phyloP scores from a whole-genome alignment of 2,888 invertebrate genomes.

The Polydrusus tereticollis region DNA sequence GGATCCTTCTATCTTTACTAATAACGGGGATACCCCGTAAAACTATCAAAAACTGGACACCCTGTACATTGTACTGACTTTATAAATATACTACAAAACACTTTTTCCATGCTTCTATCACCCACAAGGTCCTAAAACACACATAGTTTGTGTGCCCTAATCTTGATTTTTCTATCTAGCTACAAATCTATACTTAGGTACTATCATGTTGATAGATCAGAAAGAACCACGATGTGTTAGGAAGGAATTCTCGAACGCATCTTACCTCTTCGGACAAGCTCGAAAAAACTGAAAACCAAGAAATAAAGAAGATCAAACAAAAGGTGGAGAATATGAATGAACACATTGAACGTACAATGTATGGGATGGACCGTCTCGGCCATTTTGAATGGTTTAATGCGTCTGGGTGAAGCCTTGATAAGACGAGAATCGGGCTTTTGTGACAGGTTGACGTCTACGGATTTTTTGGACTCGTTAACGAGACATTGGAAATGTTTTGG shows the following conservation, averaged over 20 bases:
- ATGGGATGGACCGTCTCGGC: constrained; percentile 54
- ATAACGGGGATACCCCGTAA: no score
- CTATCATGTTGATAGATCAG: no score
- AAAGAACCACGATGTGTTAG: no score
- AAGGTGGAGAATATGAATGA: constrained; percentile 53
- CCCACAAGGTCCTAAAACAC: no score
- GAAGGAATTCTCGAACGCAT: constrained; percentile 13
- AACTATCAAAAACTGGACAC: no score
- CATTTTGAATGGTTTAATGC: constrained; percentile 54
- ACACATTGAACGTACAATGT: constrained; percentile 44
- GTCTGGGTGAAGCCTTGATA: constrained; percentile 39
- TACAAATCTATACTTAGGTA: no score
- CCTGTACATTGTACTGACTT: no score
- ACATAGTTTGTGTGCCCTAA: no score
- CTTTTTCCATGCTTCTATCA: no score
- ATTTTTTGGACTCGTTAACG: background rate
- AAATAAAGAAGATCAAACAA: constrained; percentile 46
- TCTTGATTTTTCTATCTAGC: no score
- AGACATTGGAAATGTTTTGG: background rate
- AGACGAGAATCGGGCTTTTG: constrained; percentile 52
- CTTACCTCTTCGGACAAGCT: background rate
- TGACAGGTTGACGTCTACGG: constrained; percentile 41
- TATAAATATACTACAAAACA: no score
- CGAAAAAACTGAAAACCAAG: constrained; percentile 41
- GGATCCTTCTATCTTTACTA: no score